phyloP scores from a whole-genome alignment of 2,888 invertebrate genomes.

The Eutolmus rufibarbis region DNA sequence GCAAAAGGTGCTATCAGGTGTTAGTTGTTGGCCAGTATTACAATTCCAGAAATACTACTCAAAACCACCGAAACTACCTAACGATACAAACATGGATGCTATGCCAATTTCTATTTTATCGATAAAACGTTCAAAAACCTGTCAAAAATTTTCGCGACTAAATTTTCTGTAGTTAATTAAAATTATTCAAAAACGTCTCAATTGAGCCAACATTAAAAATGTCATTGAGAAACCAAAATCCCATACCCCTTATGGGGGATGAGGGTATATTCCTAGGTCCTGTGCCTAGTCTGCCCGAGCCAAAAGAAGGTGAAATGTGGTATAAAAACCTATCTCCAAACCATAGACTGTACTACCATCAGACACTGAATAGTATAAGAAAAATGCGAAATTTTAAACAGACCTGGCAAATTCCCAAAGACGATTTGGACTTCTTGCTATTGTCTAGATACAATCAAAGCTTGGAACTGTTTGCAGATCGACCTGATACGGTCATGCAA shows the following conservation, averaged over 20 bases:
- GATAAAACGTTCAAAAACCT: neutral
- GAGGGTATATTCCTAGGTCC: conserved; percentile 64
- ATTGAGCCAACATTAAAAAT: conserved; percentile 42
- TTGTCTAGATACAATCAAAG: conserved; percentile 74
- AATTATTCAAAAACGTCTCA: neutral
- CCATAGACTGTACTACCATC: conserved; percentile 65
- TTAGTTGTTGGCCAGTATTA: no score
- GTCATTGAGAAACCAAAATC: conserved; percentile 55
- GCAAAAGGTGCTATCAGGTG: no score
- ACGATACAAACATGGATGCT: neutral
- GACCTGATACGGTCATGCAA: conserved; percentile 71
- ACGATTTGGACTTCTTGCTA: conserved; percentile 74
- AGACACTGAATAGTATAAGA: conserved; percentile 66
- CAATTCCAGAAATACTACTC: neutral
- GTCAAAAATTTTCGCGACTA: neutral
- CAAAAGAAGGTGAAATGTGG: conserved; percentile 56
- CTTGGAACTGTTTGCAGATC: conserved; percentile 70
- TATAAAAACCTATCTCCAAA: conserved; percentile 58
- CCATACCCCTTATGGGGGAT: conserved; percentile 61
- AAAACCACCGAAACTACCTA: neutral
- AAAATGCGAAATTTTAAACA: conserved; percentile 62
- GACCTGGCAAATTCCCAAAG: conserved; percentile 65
- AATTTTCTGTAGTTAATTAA: neutral
- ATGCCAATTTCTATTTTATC: neutral
- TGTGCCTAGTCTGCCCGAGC: conserved; percentile 52